Conservation (phyloP, 2,888 invertebrate genomes). For the Eupithecia dodoneata region DNA sequence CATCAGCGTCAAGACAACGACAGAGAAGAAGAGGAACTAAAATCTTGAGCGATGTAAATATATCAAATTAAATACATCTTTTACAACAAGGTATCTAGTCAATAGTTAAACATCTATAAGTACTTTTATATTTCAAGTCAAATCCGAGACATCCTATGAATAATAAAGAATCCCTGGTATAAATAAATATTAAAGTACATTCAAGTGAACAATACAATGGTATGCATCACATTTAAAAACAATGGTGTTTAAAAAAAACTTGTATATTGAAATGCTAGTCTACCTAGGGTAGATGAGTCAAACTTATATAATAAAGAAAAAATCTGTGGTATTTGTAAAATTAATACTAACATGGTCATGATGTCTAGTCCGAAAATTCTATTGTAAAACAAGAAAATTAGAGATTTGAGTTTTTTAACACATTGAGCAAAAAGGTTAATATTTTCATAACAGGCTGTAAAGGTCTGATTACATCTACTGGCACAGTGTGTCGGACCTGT, state of each 20-base stretch:
- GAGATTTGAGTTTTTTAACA: not conserved
- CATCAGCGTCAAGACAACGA: no score
- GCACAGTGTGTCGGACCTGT: no score
- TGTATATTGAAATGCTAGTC: not conserved
- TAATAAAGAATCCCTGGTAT: not conserved
- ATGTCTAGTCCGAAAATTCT: not conserved
- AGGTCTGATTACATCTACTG: no score
- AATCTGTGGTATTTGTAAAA: not conserved
- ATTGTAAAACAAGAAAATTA: not conserved
- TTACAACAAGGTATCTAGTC: not conserved
- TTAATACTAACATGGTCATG: not conserved
- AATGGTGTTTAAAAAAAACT: not conserved
- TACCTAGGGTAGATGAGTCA: conserved; percentile 4
- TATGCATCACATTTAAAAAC: conserved; percentile 3
- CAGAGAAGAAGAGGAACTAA: no score
- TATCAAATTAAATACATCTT: not conserved
- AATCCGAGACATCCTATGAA: not conserved
- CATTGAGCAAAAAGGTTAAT: not conserved
- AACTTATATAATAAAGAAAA: not conserved
- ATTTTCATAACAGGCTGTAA: not conserved
- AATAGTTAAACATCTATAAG: not conserved
- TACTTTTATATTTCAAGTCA: not conserved
- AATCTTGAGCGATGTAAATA: not conserved
- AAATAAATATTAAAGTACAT: conserved; percentile 5
- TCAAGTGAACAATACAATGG: conserved; percentile 6